Conservation (phyloP, 2,113 vertebrate genomes). For the Acrocephalus arundinaceus region DNA sequence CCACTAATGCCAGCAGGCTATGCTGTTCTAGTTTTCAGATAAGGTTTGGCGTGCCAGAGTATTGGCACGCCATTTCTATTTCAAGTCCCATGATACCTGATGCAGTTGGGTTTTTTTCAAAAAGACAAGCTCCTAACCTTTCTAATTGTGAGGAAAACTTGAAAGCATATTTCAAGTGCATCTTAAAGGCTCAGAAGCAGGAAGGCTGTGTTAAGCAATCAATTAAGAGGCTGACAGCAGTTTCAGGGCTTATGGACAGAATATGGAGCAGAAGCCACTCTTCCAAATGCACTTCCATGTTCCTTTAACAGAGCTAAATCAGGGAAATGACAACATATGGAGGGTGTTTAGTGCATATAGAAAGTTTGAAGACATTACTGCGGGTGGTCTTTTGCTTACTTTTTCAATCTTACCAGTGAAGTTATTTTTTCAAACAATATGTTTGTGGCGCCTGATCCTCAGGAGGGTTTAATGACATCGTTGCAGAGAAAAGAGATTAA, state of each 20-base stretch:
- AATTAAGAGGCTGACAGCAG: not conserved
- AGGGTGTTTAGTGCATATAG: not conserved
- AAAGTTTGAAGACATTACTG: not conserved
- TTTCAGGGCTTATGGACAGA: not conserved
- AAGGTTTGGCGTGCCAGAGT: not conserved
- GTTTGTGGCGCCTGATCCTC: not conserved
- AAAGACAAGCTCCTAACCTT: not conserved
- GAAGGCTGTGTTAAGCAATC: not conserved
- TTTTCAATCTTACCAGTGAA: not conserved
- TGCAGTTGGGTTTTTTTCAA: not conserved
- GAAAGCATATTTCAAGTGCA: not conserved
- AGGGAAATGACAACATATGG: not conserved
- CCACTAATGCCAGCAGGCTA: rapidly evolving
- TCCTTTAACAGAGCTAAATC: not conserved
- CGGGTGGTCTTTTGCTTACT: not conserved
- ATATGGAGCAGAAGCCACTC: not conserved
- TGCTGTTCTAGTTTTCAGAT: not conserved
- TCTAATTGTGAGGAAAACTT: not conserved
- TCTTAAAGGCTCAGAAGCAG: not conserved
- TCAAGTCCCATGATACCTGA: not conserved
- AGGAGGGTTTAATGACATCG: not conserved
- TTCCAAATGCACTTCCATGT: not conserved
- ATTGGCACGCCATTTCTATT: not conserved
- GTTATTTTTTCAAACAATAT: not conserved
- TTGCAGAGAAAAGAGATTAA: not conserved